These are phyloP conservation scores for Noturus placidus DNA, from an alignment of 2,113 vertebrate genomes.

Conservation along the genomic window DNA sequence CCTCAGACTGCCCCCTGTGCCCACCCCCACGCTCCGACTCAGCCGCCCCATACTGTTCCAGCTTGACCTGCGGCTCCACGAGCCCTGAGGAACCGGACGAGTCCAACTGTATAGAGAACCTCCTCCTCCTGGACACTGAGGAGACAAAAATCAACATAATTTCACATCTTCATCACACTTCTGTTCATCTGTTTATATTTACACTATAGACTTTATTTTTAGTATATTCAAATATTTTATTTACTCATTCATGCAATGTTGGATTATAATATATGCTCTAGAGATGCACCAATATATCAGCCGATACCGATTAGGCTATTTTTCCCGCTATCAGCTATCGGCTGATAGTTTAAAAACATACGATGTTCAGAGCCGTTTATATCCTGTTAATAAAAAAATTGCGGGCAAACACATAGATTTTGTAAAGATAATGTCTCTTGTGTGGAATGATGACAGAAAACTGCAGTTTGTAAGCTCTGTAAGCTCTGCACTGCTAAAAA, in stretches of 20 bases:
- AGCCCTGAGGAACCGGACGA: slow-evolving; percentile 66
- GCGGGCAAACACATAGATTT: no score
- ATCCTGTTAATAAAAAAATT: no score
- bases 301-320: no score
- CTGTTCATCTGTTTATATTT: background rate
- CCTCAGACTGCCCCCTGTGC: slow-evolving; percentile 69
- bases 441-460: no score
- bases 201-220: slow-evolving; percentile 4
- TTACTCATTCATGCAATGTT: background rate
- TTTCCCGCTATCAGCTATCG: no score
- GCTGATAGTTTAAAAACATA: no score
- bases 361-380: no score
- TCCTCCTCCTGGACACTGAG: slow-evolving; percentile 81
- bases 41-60: slow-evolving; percentile 87
- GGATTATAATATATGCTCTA: background rate
- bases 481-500: no score
- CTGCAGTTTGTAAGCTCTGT: no score
- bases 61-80: slow-evolving; percentile 90
- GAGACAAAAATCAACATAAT: background rate
- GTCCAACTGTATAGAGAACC: slow-evolving; percentile 84
- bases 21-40: slow-evolving; percentile 67
- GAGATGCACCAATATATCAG: no score
- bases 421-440: no score
- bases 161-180: background rate
- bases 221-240: background rate